Evolutionary conservation across 92 coral and sea anemone genomes (phyloP).

Genomic region (Bergia sp.): DNA sequence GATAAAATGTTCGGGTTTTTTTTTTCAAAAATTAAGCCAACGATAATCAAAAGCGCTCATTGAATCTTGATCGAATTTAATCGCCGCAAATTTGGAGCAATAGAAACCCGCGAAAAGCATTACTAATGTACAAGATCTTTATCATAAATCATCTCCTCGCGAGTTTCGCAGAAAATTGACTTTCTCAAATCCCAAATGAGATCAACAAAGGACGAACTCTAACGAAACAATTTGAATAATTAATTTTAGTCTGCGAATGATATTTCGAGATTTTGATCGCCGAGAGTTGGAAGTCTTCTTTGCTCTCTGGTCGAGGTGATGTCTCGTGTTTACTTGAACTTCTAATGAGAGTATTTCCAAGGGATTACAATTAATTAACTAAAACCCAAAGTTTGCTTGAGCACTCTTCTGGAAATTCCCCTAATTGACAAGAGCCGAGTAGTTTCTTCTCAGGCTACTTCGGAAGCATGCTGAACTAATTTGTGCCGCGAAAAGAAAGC

Average conservation of each 20-base stretch:
- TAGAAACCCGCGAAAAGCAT: conserved; percentile 35
- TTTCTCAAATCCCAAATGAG: conserved; percentile 13
- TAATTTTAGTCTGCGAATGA: conserved; percentile 17
- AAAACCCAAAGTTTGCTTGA: conserved; percentile 37
- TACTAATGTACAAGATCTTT: conserved; percentile 47
- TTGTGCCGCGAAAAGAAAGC: conserved; percentile 10
- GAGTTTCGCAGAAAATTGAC: conserved; percentile 23
- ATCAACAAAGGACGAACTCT: conserved; percentile 28
- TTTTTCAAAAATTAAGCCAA: conserved; percentile 37
- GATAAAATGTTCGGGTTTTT: conserved; percentile 41
- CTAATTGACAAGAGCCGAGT: conserved; percentile 38
- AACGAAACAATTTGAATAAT: conserved; percentile 29
- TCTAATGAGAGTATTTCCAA: conserved; percentile 40
- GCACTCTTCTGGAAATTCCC: conserved; percentile 44
- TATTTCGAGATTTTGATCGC: background rate
- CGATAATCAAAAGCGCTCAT: conserved; percentile 40
- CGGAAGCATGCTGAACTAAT: conserved; percentile 20
- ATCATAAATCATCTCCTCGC: conserved; percentile 23
- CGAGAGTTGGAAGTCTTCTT: background rate
- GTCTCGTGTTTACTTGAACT: conserved; percentile 18
- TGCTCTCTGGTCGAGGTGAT: background rate
- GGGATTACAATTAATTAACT: conserved; percentile 50
- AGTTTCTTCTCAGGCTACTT: conserved; percentile 9
- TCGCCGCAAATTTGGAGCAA: conserved; percentile 41
- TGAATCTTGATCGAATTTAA: conserved; percentile 43